Base-by-base conservation (phyloP, 1,140 invertebrate species). In the Lutraria rhynchaena region DNA sequence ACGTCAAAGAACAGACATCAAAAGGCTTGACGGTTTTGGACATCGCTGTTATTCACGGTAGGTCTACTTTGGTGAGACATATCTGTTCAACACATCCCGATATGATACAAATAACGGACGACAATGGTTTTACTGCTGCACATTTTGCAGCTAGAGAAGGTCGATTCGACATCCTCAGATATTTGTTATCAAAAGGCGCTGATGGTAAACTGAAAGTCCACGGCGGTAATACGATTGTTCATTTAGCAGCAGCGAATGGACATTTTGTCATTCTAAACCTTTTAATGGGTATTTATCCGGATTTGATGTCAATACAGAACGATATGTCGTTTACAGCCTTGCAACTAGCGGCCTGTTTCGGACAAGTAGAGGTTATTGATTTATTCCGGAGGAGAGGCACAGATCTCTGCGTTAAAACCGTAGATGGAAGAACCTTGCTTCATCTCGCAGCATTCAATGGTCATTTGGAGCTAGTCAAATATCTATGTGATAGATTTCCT, bases 101-200 rank as follows among this genome's bases (percentile, higher is more conserved):
- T 24, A 44, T 78, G 75, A 22, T 69, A 37, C 29, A 27, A 19
- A 15, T 44, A 11, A 78, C 75, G 3, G 63, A 78, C 61, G 33
- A 78, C 29, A 9, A 55, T 58, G 75, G 75, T 1, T 67, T 78
- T 27, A 78, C 61, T 19, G 51, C 41, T 17, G 75, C 61, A 9
- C 75, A 78, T 69, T 67, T 35, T 27, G 75, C 75, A 37, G 61
- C 63, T 24, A 67, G 61, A 51, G 75, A 78, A 57, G 75, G 75
- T 3, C 61, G 65, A 17, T 24, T 69, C 4, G 61, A 78, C 22
- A 65, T 65, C 33, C 33, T 78, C 5, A 41, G 49, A 33, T 22
- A 27, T 31, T 22, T 69, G 2, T 60, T 78, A 4, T n/a, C 33
- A 24, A 5, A 61, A 9, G 61, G 61, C 2, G 61, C 63, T 11